Conservation (phyloP, 2,888 invertebrate species). For the Catocala fraxini region DNA sequence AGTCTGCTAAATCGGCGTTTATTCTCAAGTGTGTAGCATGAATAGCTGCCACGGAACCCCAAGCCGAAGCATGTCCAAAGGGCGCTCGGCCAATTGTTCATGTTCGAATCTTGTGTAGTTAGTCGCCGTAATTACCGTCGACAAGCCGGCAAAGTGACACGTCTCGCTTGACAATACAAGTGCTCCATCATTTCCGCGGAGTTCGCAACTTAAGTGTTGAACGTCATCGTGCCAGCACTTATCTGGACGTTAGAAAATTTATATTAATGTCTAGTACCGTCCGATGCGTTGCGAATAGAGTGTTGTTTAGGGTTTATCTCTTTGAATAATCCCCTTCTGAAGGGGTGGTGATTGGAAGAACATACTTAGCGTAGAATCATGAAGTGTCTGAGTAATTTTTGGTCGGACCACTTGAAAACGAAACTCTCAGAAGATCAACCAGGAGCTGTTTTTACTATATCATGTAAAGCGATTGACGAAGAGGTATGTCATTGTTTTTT, state of each 20-base stretch:
- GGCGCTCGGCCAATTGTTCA: not conserved
- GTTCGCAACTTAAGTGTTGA: not conserved
- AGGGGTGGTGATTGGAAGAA: too few species aligned
- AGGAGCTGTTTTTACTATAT: constrained; percentile 1
- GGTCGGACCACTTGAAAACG: not conserved
- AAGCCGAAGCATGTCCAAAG: not conserved
- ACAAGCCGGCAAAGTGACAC: constrained; percentile 2
- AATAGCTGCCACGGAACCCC: constrained; percentile 1
- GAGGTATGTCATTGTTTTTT: constrained; percentile 2
- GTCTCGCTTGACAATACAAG: constrained; percentile 4
- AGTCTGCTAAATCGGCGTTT: too few species aligned
- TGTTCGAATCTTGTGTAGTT: not conserved
- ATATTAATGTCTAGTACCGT: too few species aligned
- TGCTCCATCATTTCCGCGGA: constrained; percentile 7
- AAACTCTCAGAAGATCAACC: not conserved
- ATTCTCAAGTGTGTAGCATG: too few species aligned
- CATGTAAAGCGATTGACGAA: constrained; percentile 4
- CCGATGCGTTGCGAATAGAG: too few species aligned
- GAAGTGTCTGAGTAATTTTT: not conserved
- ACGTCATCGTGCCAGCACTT: too few species aligned
- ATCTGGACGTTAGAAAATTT: too few species aligned
- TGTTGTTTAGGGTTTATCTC: too few species aligned
- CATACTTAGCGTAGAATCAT: too few species aligned
- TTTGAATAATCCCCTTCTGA: too few species aligned
- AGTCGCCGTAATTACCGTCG: constrained; percentile 8